Percentiles rank a stretch among this genome's conserved stretches.
Conservation (phyloP, 2,113 vertebrate species). For the Corapipo altera region DNA sequence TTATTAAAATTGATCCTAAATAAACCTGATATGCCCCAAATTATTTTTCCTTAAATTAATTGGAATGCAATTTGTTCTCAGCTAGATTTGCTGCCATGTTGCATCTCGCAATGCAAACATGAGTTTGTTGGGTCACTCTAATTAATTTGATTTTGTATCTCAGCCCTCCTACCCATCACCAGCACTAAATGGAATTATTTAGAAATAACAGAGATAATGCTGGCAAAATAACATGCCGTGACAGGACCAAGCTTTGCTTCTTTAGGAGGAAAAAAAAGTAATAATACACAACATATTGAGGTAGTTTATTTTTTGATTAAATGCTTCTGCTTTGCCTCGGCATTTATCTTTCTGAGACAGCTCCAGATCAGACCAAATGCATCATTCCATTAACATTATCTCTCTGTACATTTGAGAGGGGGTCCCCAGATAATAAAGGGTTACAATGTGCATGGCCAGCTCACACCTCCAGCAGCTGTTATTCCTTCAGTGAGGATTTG, state of each 20-base stretch:
- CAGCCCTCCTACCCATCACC: constrained; percentile 50
- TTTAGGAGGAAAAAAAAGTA: not conserved
- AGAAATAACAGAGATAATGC: constrained; percentile 58
- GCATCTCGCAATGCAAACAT: constrained; percentile 43
- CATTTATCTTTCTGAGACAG: constrained; percentile 65
- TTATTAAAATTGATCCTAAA: constrained; percentile 76
- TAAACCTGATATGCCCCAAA: constrained; percentile 70
- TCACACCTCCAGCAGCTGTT: constrained; percentile 14
- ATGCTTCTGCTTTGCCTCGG: constrained; percentile 46
- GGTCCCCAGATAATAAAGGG: constrained; percentile 33
- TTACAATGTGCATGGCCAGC: not conserved
- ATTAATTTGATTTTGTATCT: constrained; percentile 69
- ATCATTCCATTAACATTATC: constrained; percentile 72
- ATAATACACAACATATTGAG: not conserved
- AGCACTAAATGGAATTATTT: constrained; percentile 62
- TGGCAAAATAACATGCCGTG: constrained; percentile 17
- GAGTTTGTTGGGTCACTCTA: constrained; percentile 60
- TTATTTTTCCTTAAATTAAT: constrained; percentile 72
- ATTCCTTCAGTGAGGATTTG: constrained; percentile 29
- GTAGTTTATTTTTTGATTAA: constrained; percentile 70
- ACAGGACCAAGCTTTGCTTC: constrained; percentile 12
- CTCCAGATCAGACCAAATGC: constrained; percentile 52
- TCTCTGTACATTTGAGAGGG: constrained; percentile 56
- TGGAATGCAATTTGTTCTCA: constrained; percentile 63
- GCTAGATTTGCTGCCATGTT: constrained; percentile 28